Evolutionary conservation across 2,113 vertebrate species (phyloP).

Genomic region (Sinocyclocheilus grahami): DNA sequence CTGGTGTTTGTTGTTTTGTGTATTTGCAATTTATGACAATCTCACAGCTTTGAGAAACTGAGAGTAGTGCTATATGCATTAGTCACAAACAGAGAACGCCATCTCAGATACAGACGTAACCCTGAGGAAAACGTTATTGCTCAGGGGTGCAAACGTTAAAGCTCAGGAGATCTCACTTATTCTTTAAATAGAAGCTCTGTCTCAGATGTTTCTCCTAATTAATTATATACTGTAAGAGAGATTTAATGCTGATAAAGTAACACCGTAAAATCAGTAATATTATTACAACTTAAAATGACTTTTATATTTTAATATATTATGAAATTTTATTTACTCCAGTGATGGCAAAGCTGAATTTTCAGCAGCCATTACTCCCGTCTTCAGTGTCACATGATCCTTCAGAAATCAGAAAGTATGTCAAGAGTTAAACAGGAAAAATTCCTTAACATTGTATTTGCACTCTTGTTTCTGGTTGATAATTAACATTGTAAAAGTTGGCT

Average conservation of each 20-base stretch:
- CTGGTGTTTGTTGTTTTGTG: constrained; percentile 15
- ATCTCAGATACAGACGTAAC: not conserved
- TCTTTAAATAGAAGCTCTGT: not conserved
- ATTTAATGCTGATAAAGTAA: too few species aligned
- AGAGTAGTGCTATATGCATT: not conserved
- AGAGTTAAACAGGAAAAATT: not conserved
- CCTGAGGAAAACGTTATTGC: not conserved
- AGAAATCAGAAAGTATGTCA: not conserved
- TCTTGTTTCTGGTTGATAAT: constrained; percentile 34
- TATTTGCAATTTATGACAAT: not conserved
- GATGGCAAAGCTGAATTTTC: not conserved
- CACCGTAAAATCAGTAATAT: too few species aligned
- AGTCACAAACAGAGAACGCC: not conserved
- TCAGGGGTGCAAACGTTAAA: not conserved
- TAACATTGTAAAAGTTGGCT: constrained; percentile 43
- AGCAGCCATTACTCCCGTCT: not conserved
- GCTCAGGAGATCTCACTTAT: not conserved
- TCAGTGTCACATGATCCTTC: not conserved
- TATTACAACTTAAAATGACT: not conserved
- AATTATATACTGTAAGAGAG: too few species aligned
- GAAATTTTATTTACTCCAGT: not conserved
- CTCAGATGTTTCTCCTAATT: not conserved
- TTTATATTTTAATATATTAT: not conserved
- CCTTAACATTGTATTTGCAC: not conserved
- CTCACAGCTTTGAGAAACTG: not conserved